Conservation (phyloP, 2,888 invertebrate species). For the Amblyjoppa proteus region DNA sequence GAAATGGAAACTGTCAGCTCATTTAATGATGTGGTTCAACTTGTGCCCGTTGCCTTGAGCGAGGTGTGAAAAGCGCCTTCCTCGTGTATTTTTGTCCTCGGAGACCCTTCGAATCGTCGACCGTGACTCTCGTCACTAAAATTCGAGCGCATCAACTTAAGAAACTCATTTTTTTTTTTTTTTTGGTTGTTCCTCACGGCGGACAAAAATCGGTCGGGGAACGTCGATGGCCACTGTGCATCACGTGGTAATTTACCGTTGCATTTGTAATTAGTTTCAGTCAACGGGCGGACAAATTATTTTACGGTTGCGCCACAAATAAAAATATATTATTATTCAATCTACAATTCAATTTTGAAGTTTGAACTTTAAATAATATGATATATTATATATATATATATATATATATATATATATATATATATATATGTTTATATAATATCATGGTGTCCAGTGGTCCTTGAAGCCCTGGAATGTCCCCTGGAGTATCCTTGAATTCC, state of each 20-base stretch:
- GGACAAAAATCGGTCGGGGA: neutral
- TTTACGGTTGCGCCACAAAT: neutral
- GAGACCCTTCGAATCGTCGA: neutral
- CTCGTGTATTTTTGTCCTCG: neutral
- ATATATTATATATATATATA: too few relatives aligned
- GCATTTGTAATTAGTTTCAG: too few relatives aligned
- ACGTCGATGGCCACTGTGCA: neutral
- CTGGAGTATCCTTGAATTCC: too few relatives aligned
- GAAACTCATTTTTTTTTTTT: neutral
- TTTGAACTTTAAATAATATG: too few relatives aligned
- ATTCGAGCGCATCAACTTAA: neutral
- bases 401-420: too few relatives aligned
- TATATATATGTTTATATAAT: too few relatives aligned
- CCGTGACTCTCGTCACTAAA: neutral
- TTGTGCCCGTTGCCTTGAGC: slow-evolving; percentile 63
- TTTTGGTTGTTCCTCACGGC: neutral
- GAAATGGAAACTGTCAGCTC: slow-evolving; percentile 75
- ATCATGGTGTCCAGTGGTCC: too few relatives aligned
- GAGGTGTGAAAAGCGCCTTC: slow-evolving; percentile 73
- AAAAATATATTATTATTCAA: too few relatives aligned
- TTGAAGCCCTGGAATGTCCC: too few relatives aligned
- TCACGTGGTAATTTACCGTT: neutral
- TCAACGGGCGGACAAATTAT: neutral
- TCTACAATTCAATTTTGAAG: too few relatives aligned
- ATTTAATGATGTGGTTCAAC: slow-evolving; percentile 83